Conservation (phyloP, 37 sponge, comb jelly and placozoan genomes). For the Chondrosia reniformis region DNA sequence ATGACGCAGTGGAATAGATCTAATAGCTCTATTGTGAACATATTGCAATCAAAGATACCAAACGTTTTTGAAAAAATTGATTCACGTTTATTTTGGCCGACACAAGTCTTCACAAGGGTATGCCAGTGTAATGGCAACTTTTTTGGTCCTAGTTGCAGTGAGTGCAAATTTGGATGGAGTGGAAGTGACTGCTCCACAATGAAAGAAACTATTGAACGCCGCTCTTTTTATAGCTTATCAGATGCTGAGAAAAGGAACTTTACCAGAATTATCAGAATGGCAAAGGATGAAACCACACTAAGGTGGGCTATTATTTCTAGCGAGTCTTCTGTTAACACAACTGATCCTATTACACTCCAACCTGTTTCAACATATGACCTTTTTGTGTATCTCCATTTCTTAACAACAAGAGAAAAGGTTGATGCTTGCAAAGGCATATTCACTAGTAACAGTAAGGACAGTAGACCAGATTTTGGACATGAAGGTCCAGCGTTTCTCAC, state of each 20-base stretch:
- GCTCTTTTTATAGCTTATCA: not conserved
- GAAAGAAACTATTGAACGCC: too few species aligned
- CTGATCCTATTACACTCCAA: not conserved
- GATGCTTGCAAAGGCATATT: not conserved
- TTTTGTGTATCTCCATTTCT: not conserved
- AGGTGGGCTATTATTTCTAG: not conserved
- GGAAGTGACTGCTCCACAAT: too few species aligned
- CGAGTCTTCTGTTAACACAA: not conserved
- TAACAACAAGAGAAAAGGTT: not conserved
- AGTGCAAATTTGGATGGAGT: not conserved
- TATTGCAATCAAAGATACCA: too few species aligned
- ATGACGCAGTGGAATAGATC: not conserved
- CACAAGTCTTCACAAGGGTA: not conserved
- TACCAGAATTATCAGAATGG: not conserved
- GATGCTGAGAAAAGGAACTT: not conserved
- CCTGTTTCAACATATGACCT: not conserved
- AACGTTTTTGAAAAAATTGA: not conserved
- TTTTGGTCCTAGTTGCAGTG: not conserved
- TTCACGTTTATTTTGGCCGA: not conserved
- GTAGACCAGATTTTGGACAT: conserved; percentile 43
- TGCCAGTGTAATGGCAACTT: not conserved
- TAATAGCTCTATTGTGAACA: too few species aligned
- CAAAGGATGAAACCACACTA: not conserved
- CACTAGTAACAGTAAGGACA: not conserved
- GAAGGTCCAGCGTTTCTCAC: conserved; percentile 29